Evolutionary conservation across 2,113 vertebrate genomes (phyloP).

Genomic region (Arvicanthis niloticus): DNA sequence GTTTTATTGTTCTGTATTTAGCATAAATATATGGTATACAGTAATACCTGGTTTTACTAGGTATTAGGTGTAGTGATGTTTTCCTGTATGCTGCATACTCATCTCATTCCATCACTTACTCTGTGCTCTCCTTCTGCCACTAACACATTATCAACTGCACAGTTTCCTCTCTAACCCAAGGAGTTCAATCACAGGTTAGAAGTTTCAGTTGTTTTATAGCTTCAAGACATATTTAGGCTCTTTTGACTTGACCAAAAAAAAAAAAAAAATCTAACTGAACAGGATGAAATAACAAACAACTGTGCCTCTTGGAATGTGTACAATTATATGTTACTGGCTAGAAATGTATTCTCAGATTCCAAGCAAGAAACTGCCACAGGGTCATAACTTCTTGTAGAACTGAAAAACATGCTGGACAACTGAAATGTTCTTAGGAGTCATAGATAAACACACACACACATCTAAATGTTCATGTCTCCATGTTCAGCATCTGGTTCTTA

Average conservation of each 20-base stretch:
- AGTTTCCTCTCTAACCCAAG: slow-evolving; percentile 53
- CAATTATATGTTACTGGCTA: slow-evolving; percentile 60
- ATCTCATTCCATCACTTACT: background rate
- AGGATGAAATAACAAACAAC: background rate
- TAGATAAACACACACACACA: background rate
- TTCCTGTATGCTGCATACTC: background rate
- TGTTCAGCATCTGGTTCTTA: background rate
- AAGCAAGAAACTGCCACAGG: slow-evolving; percentile 17
- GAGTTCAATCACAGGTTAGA: slow-evolving; percentile 71
- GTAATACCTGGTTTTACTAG: background rate
- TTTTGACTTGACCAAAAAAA: slow-evolving; percentile 54
- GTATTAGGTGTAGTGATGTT: background rate
- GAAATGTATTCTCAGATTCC: slow-evolving; percentile 45
- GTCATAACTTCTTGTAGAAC: slow-evolving; percentile 32
- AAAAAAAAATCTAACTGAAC: slow-evolving; percentile 65
- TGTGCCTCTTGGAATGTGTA: background rate
- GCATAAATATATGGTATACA: background rate
- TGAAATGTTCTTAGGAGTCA: background rate
- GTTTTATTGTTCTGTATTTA: background rate
- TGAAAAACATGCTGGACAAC: slow-evolving; percentile 7
- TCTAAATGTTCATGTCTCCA: background rate
- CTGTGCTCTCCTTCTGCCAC: background rate
- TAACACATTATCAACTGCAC: background rate
- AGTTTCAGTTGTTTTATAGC: slow-evolving; percentile 71
- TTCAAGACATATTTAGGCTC: background rate